Base-by-base conservation (phyloP, 2,797 vertebrate genomes). In the Miichthys miiuy region DNA sequence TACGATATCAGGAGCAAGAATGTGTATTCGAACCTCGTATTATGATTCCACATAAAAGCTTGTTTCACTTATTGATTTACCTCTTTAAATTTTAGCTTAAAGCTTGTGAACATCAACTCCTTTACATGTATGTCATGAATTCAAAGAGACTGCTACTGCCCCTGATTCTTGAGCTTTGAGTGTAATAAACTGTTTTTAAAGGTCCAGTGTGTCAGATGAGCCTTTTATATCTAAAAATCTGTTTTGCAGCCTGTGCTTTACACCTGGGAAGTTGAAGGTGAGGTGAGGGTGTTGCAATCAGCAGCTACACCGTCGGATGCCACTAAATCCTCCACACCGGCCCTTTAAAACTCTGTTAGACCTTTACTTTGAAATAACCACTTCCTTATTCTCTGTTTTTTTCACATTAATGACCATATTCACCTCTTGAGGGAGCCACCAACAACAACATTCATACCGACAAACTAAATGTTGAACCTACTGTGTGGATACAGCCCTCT, bases 341-440 rank as follows among this genome's bases (percentile, higher is more conserved):
- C 34, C 21, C 38, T 52, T 52, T 54, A 30, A 58, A 23, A 44
- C 25, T 16, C 7, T 47, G 12, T 27, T 34, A 17, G 4, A 13
- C 14, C 30, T 51, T 38, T 23, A 51, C 21, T 34, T 52, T 46
- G 11, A 14, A 41, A 20, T 27, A 44, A 44, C 42, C 11, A 62
- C 18, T 65, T 52, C 34, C 0, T 30, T 30, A 30, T 30, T 30
- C 30, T 38, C 0, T 9, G 20, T 50, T 72, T 30, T 30, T 62
- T 27, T 21, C 18, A 20, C 6, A 58, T 17, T 12, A 41, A 65
- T 66, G 14, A 46, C 44, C 14, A 41, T 9, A 8, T 20, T 50
- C 0, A 52, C 75, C 78, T 74, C 54, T 77, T 62, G 68, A 75
- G 78, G 75, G 86, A 79, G 80, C 72, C 58, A 34, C 30, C 30